Percentiles rank a stretch among this genome's conserved stretches.
phyloP scores from a whole-genome alignment of 2,113 vertebrate genomes.

The Hippocampus abdominalis region DNA sequence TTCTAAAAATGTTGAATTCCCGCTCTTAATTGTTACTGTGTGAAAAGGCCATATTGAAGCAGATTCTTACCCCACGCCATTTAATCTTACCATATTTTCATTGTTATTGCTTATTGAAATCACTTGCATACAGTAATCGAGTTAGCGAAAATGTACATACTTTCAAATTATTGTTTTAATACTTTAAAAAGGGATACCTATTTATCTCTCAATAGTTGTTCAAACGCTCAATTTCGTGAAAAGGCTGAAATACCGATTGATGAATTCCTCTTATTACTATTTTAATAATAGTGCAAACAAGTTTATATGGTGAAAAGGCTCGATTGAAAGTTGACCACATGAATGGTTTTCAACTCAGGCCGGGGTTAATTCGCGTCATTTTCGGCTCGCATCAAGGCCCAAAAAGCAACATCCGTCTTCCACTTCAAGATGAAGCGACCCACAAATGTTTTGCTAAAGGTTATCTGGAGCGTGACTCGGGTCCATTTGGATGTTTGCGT shows the following conservation, averaged over 20 bases:
- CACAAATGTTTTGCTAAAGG: background rate
- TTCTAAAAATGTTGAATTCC: too few relatives aligned
- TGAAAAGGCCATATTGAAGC: too few relatives aligned
- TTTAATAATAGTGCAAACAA: background rate
- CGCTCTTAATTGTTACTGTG: too few relatives aligned
- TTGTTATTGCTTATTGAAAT: background rate
- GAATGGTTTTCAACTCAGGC: background rate
- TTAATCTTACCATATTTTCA: background rate
- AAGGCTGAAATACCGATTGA: too few relatives aligned
- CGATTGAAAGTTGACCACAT: background rate
- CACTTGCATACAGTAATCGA: background rate
- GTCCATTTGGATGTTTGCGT: conserved; percentile 7
- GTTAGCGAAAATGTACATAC: background rate
- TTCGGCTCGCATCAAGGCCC: too few relatives aligned
- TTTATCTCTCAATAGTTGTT: too few relatives aligned
- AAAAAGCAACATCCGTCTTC: background rate
- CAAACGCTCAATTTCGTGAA: too few relatives aligned
- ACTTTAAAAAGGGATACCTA: too few relatives aligned
- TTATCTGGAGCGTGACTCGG: conserved; percentile 6
- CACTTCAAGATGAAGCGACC: background rate
- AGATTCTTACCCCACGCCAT: background rate
- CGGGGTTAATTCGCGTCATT: background rate
- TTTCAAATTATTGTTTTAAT: background rate
- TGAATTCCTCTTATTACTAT: background rate
- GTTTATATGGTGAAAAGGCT: background rate